phyloP scores from a whole-genome alignment of 2,113 vertebrate species.

The Todiramphus chloris region DNA sequence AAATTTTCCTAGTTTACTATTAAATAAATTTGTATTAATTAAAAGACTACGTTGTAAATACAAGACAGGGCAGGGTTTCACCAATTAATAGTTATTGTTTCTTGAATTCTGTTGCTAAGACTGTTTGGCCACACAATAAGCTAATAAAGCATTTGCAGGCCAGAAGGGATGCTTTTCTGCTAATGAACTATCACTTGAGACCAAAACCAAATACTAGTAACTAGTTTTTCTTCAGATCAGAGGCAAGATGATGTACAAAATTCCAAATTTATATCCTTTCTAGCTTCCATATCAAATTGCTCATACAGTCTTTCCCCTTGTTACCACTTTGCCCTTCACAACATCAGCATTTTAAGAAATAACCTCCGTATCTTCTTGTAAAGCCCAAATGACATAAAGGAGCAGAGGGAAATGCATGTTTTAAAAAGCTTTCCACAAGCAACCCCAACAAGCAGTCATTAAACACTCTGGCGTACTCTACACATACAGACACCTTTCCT shows the following conservation, averaged over 20 bases:
- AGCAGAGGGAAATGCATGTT: not conserved
- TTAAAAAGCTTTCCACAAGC: not conserved
- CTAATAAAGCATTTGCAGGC: slow-evolving; percentile 19
- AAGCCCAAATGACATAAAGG: not conserved
- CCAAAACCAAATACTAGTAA: not conserved
- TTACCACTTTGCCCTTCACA: not conserved
- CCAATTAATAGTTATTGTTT: not conserved
- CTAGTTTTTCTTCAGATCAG: not conserved
- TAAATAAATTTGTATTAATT: slow-evolving; percentile 32
- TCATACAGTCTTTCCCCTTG: not conserved
- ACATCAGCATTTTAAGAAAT: not conserved
- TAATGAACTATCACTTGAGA: slow-evolving; percentile 1
- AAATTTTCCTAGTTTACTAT: not conserved
- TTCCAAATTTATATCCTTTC: not conserved
- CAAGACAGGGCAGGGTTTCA: slow-evolving; percentile 1
- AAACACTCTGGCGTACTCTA: not conserved
- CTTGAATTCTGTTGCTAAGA: not conserved
- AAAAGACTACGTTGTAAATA: not conserved
- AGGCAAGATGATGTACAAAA: not conserved
- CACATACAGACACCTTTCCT: not conserved
- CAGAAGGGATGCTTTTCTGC: slow-evolving; percentile 12
- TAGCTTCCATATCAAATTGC: not conserved
- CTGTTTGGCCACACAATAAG: not conserved
- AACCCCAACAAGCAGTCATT: not conserved
- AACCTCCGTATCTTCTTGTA: not conserved